These are phyloP conservation scores for Parauchenoglanis ngamensis DNA, from an alignment of 2,797 vertebrate species.

Conservation along the genomic window DNA sequence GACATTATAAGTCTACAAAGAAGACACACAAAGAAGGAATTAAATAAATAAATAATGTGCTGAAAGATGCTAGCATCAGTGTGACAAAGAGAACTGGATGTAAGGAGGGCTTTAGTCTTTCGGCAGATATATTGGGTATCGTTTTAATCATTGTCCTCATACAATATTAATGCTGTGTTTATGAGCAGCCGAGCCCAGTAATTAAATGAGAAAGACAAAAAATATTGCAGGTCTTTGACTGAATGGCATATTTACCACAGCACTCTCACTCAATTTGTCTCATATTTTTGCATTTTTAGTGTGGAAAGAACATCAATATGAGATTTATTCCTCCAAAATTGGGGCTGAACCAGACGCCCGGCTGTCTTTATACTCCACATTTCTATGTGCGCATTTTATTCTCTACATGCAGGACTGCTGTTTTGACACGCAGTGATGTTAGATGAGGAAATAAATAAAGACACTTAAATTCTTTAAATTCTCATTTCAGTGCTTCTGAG, in stretches of 20 bases:
- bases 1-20: too few species aligned
- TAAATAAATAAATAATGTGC: conserved; percentile 5
- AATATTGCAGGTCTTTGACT: conserved; percentile 30
- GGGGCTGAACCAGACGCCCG: conserved; percentile 18
- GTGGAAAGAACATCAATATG: conserved; percentile 13
- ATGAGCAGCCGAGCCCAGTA: conserved; percentile 40
- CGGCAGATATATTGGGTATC: conserved; percentile 36
- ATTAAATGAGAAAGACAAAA: conserved; percentile 42
- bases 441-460: conserved; percentile 62
- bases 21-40: not conserved
- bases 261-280: conserved; percentile 35
- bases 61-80: conserved; percentile 11
- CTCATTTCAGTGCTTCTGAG: conserved; percentile 60
- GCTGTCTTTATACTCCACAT: not conserved
- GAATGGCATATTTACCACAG: conserved; percentile 35
- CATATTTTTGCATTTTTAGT: conserved; percentile 26
- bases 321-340: conserved; percentile 20
- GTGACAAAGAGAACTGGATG: conserved; percentile 12
- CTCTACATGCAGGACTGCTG: conserved; percentile 55
- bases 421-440: conserved; percentile 61
- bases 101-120: conserved; percentile 31
- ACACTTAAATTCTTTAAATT: conserved; percentile 65
- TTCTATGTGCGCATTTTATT: conserved; percentile 31
- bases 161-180: conserved; percentile 46
- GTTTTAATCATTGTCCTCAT: conserved; percentile 50